Conservation (phyloP, 2,888 invertebrate species). For the Dolomedes plantarius region DNA sequence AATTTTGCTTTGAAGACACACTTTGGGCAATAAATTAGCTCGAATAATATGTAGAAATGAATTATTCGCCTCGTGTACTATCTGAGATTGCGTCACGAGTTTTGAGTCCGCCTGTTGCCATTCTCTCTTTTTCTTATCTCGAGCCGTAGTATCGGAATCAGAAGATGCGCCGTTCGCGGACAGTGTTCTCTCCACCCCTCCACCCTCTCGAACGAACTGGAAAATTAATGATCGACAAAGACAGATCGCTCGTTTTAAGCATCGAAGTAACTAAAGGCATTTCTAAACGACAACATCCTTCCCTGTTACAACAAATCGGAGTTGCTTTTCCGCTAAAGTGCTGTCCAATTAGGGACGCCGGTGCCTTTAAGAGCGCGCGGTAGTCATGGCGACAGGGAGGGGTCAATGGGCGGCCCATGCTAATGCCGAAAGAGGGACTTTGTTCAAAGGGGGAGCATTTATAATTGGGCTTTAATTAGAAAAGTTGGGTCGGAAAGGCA, state of each 20-base stretch:
- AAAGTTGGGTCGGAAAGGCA: background rate
- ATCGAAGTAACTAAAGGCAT: conserved; percentile 16
- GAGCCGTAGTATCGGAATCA: background rate
- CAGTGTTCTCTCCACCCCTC: background rate
- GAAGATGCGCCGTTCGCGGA: background rate
- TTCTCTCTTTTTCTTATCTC: background rate
- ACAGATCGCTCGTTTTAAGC: conserved; percentile 21
- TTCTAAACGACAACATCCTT: conserved; percentile 16
- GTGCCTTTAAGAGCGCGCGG: conserved; percentile 6
- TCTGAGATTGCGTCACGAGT: no score
- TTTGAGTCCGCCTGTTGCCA: no score
- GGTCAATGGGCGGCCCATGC: conserved; percentile 22
- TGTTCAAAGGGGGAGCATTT: conserved; percentile 15
- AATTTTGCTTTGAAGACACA: no score
- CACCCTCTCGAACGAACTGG: background rate
- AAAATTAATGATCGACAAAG: conserved; percentile 24
- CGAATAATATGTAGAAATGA: no score
- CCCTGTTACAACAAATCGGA: conserved; percentile 16
- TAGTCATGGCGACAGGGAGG: conserved; percentile 11
- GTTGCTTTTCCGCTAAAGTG: conserved; percentile 23
- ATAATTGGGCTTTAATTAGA: conserved; percentile 26
- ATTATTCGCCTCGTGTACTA: no score
- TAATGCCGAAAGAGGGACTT: conserved; percentile 16
- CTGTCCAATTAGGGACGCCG: conserved; percentile 17
- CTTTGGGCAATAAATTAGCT: no score